These are phyloP conservation scores for Vanessa atalanta DNA, from an alignment of 1,140 invertebrate species.

Conservation along the genomic window DNA sequence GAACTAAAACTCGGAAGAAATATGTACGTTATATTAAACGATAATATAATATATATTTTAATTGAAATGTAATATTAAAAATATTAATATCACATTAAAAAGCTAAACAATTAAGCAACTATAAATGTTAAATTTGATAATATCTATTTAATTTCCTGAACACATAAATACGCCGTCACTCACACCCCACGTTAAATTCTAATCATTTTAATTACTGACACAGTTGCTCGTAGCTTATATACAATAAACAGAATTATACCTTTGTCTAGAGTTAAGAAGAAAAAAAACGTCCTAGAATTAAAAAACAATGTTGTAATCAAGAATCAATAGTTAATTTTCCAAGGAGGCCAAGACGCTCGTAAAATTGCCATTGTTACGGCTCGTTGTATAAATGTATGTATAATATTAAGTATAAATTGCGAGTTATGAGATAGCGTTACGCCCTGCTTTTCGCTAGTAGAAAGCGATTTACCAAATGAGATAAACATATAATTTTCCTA, in stretches of 20 bases:
- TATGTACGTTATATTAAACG: too few relatives aligned
- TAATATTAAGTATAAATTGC: not conserved
- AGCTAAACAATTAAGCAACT: too few relatives aligned
- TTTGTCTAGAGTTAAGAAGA: slow-evolving; percentile 52
- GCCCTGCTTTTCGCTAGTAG: not conserved
- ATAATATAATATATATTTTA: too few relatives aligned
- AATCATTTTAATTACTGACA: slow-evolving; percentile 76
- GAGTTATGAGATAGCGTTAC: not conserved
- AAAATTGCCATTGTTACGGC: slow-evolving; percentile 7
- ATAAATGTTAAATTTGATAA: not conserved
- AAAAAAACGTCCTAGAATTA: slow-evolving; percentile 56
- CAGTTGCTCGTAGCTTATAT: slow-evolving; percentile 63
- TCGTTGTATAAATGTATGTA: not conserved
- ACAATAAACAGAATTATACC: slow-evolving; percentile 66
- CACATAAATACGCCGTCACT: slow-evolving; percentile 44
- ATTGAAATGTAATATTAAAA: too few relatives aligned
- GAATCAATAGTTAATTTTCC: slow-evolving; percentile 44
- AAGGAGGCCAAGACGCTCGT: slow-evolving; percentile 23
- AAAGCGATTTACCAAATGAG: not conserved
- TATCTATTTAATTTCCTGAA: not conserved
- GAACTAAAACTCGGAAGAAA: too few relatives aligned
- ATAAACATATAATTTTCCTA: too few relatives aligned
- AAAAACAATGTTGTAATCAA: slow-evolving; percentile 48
- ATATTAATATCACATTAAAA: too few relatives aligned
- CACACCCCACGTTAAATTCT: slow-evolving; percentile 42